phyloP scores from a whole-genome alignment of 2,888 invertebrate genomes.

The Stramonita haemastoma region DNA sequence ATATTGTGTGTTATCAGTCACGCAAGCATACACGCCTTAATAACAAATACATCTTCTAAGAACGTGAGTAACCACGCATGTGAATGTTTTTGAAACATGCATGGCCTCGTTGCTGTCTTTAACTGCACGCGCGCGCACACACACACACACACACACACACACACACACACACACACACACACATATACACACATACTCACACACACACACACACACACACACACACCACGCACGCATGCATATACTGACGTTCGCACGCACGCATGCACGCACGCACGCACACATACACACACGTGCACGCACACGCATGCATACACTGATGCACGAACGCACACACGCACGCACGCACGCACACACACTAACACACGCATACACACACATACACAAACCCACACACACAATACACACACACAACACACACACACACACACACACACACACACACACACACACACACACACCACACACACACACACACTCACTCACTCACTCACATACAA shows the following conservation, averaged over 20 bases:
- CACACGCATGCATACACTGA: background rate
- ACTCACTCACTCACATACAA: too few species aligned
- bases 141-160: background rate
- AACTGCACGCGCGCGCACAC: too few species aligned
- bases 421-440: background rate
- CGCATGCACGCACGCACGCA: background rate
- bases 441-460: background rate
- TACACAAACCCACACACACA: background rate
- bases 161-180: background rate
- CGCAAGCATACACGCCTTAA: too few species aligned
- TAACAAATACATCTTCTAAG: too few species aligned
- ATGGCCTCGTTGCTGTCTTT: too few species aligned
- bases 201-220: background rate
- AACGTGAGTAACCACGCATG: too few species aligned
- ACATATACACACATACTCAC: background rate
- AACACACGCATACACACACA: background rate
- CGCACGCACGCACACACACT: background rate
- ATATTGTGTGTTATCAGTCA: too few species aligned
- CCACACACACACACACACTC: too few species aligned
- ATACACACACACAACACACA: background rate
- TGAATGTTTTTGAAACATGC: too few species aligned
- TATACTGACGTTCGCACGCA: too few species aligned
- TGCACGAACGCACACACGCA: background rate
- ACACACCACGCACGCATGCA: background rate
- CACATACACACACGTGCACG: background rate